Base-by-base conservation (phyloP, 2,113 vertebrate species). In the Pollachius pollachius region DNA sequence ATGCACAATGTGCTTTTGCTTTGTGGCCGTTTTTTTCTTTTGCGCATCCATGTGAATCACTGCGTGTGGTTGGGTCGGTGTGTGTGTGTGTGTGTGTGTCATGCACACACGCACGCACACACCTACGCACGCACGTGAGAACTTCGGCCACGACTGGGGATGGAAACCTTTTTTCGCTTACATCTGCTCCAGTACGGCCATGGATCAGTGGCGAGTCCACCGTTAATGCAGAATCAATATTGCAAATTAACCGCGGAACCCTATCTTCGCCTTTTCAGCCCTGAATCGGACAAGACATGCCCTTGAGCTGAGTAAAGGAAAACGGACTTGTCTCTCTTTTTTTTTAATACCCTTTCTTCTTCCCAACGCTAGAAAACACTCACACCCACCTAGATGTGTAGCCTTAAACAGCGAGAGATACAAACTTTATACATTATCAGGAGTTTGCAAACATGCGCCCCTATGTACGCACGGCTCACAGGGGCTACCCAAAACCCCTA, bases 191-290 rank as follows among this genome's bases (percentile, higher is more conserved):
- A 37, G 78, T 72, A 62, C 62, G 68, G 77, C 81, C 68, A 76
- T 81, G 87, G 87, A 90, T 92, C 87, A 86, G 82, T 30, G 59
- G 69, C 58, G 63, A 87, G 87, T 87, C 81, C 23, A 62, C 80
- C 71, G 85, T 87, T 91, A 92, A 92, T 90, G 84, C 79, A 76
- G 87, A 92, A 92, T 92, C 92, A 72, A 92, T 92, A 80, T 70
- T 89, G 80, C 85, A 91, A 90, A 91, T 92, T 89, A 92, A 90
- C 88, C 85, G 73, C 84, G 75, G 71, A 70, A 88, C 75, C 85
- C 72, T 18, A 54, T 19, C 37, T 34, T 37, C n/a, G 65, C 62
- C 83, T 85, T 48, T 79, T 81, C 68, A 72, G 74, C 70, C 67
- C 77, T 70, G 76, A 75, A 71, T 70, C 70, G 73, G 80, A 75